Conservation (phyloP, 1,140 invertebrate species). For the Drosophila azteca region DNA sequence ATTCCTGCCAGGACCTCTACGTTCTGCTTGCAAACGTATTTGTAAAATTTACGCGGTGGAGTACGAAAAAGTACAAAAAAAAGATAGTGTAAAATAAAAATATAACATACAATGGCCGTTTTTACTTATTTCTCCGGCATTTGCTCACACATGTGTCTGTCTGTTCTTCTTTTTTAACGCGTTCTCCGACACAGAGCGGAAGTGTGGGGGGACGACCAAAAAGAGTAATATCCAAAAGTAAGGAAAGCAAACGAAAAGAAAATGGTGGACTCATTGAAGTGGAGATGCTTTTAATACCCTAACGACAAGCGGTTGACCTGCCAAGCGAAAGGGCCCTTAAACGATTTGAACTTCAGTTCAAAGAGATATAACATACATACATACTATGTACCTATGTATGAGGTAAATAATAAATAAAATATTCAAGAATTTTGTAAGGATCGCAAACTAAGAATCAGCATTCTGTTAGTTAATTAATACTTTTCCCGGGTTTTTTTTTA, state of each 20-base stretch:
- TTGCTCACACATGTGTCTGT: constrained; percentile 55
- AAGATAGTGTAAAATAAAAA: constrained; percentile 40
- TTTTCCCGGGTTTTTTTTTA: no score
- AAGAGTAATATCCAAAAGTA: constrained; percentile 25
- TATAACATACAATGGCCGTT: constrained; percentile 55
- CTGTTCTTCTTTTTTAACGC: constrained; percentile 56
- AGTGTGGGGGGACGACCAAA: constrained; percentile 3
- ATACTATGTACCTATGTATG: no score
- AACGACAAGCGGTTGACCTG: background rate
- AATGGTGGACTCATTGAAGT: constrained; percentile 37
- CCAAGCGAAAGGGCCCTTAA: no score
- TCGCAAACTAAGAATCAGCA: no score
- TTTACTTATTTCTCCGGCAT: constrained; percentile 53
- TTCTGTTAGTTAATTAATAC: no score
- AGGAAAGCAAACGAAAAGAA: constrained; percentile 30
- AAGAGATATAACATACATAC: no score
- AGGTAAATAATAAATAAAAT: no score
- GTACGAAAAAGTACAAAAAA: background rate
- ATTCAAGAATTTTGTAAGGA: no score
- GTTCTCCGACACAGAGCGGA: constrained; percentile 13
- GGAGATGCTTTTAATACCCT: constrained; percentile 40
- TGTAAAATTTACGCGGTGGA: constrained; percentile 71
- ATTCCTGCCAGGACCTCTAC: constrained; percentile 28
- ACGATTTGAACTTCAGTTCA: no score
- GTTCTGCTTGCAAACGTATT: constrained; percentile 59